These are phyloP conservation scores for Nephila pilipes DNA, from an alignment of 1,140 invertebrate species.

Conservation along the genomic window DNA sequence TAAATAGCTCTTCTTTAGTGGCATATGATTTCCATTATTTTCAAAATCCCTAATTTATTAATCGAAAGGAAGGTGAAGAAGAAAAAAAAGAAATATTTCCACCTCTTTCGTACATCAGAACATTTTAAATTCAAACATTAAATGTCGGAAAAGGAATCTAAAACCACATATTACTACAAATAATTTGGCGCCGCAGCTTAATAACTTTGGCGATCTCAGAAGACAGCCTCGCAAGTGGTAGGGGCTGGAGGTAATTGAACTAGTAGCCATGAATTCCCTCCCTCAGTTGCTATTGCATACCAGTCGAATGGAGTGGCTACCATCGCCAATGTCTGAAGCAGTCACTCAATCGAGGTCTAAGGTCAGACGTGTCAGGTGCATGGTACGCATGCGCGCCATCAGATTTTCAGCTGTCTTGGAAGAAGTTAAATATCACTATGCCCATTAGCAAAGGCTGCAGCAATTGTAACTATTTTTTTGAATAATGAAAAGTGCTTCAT, in stretches of 20 bases:
- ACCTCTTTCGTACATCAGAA: too few relatives aligned
- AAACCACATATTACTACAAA: not conserved
- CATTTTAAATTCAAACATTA: too few relatives aligned
- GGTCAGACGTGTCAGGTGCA: conserved; percentile 55
- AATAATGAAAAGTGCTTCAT: not conserved
- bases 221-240: conserved; percentile 23
- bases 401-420: conserved; percentile 19
- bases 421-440: conserved; percentile 35
- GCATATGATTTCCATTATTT: too few relatives aligned
- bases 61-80: too few relatives aligned
- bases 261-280: conserved; percentile 70
- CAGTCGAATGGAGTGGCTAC: conserved; percentile 57
- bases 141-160: too few relatives aligned
- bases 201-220: conserved; percentile 44
- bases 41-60: too few relatives aligned
- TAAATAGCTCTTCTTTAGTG: too few relatives aligned
- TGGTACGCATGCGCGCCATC: conserved; percentile 41
- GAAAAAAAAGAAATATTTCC: too few relatives aligned
- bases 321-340: conserved; percentile 52
- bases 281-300: conserved; percentile 60
- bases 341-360: conserved; percentile 58
- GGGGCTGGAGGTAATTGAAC: conserved; percentile 56
- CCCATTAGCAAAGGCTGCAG: conserved; percentile 18
- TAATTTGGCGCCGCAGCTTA: conserved; percentile 33
- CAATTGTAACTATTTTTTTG: conserved; percentile 12